Evolutionary conservation across 2,888 invertebrate genomes (phyloP), one percentile per base, ranked within the genome.

Genomic region (Cryptocephalus moraei): DNA sequence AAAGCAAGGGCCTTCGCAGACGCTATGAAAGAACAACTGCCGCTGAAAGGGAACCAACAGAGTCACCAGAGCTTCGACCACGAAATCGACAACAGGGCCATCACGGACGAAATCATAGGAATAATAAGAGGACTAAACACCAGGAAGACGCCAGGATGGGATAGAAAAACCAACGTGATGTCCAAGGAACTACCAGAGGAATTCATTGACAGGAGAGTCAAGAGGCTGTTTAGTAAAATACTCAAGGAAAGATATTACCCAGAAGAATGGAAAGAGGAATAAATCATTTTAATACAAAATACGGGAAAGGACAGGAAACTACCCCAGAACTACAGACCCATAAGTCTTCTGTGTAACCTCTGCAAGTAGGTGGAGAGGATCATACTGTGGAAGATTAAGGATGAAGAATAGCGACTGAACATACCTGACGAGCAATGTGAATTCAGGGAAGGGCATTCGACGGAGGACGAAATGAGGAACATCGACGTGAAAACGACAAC

Each of bases 351-450:
- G 34, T 9, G 34, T n/a, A 34, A 34, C 9, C 9, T n/a, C 9
- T 9, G 34, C 34, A 34, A 34, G n/a, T n/a, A 34, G 9, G n/a
- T 34, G 34, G 34, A 34, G 9, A 34, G 34, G n/a, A 34, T 34
- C 34, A 34, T 34, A n/a, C n/a, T 34, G 34, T 9, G n/a, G 34
- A 34, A n/a, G 34, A 34, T 34, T n/a, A 34, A 34, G 34, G 34
- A 34, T 9, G 34, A 9, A n/a, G 34, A 34, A 34, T n/a, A 34
- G 34, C 34, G 9, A 34, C 9, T 9, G 34, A 34, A 9, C 34
- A 34, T 34, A 34, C 34, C 13, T 60, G 34, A 34, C 34, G 34
- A 34, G n/a, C 34, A 34, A 34, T 34, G 34, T n/a, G n/a, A n/a
- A n/a, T n/a, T n/a, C n/a, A n/a, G n/a, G n/a, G n/a, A n/a, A n/a